A percentile compares a stretch with the other conserved stretches of the same genome.
Evolutionary conservation across 2,113 vertebrate species (phyloP).

Genomic region (Cairina moschata): DNA sequence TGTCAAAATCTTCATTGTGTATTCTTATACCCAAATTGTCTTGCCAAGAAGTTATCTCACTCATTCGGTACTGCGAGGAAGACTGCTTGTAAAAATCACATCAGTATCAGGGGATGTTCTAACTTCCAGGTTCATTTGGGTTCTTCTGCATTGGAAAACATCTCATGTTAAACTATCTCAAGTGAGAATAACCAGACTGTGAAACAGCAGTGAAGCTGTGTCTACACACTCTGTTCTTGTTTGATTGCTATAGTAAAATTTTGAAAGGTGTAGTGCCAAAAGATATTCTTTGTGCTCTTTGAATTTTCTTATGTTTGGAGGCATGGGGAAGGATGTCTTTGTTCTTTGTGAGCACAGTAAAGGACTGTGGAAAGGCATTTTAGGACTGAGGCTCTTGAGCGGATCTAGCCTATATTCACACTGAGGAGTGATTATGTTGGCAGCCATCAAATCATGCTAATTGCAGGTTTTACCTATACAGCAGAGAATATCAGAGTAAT

Average conservation of each 20-base stretch:
- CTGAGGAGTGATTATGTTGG: not conserved
- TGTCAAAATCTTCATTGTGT: not conserved
- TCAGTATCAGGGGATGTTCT: not conserved
- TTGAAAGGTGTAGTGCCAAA: not conserved
- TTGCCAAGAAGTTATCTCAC: not conserved
- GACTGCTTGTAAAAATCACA: not conserved
- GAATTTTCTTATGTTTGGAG: not conserved
- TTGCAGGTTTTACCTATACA: not conserved
- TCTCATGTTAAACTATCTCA: not conserved
- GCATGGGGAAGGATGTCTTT: not conserved
- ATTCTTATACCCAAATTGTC: not conserved
- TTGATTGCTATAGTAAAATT: not conserved
- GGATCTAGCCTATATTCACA: not conserved
- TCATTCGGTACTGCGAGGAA: not conserved
- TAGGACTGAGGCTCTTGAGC: not conserved
- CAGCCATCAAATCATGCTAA: not conserved
- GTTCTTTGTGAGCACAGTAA: not conserved
- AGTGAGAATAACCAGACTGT: not conserved
- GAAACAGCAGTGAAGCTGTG: not conserved
- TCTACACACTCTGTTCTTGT: not conserved
- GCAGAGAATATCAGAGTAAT: not conserved
- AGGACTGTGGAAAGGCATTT: not conserved
- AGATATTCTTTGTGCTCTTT: not conserved
- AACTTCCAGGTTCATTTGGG: not conserved
- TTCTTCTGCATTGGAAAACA: not conserved